phyloP scores from a whole-genome alignment of 2,888 invertebrate genomes.

The Glyphotaelius pellucidus region DNA sequence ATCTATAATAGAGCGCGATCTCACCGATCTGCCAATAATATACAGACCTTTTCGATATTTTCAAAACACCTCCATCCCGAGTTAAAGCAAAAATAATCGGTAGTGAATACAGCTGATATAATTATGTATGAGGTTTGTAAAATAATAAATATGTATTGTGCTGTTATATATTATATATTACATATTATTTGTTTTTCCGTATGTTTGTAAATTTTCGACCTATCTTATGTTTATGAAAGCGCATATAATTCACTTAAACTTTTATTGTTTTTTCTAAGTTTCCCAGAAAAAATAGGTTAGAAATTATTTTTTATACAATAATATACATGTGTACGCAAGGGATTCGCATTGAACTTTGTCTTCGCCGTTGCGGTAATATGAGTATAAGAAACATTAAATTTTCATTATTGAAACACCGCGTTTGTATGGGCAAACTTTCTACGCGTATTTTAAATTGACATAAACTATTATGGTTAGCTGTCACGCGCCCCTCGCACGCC shows the following conservation, averaged over 20 bases:
- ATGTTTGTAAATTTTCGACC: too few relatives aligned
- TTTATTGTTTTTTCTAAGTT: not conserved
- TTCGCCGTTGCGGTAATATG: slow-evolving; percentile 21
- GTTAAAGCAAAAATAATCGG: too few relatives aligned
- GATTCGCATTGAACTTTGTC: not conserved
- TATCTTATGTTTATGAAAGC: too few relatives aligned
- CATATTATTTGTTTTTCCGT: too few relatives aligned
- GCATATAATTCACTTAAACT: not conserved
- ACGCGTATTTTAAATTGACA: slow-evolving; percentile 58
- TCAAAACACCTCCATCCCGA: too few relatives aligned
- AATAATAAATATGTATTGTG: too few relatives aligned
- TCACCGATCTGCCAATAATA: too few relatives aligned
- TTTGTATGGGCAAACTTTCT: slow-evolving; percentile 54
- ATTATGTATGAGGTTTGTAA: too few relatives aligned
- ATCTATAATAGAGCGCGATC: too few relatives aligned
- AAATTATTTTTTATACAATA: not conserved
- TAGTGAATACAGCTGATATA: too few relatives aligned
- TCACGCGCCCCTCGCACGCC: slow-evolving; percentile 49
- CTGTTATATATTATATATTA: too few relatives aligned
- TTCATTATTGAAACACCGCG: slow-evolving; percentile 51
- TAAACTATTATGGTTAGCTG: slow-evolving; percentile 54
- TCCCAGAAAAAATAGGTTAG: not conserved
- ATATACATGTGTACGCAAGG: not conserved
- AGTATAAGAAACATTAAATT: slow-evolving; percentile 56
- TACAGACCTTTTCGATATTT: too few relatives aligned